A percentile compares a stretch with the other conserved stretches of the same genome.
Evolutionary conservation across 2,113 vertebrate species (phyloP).

Genomic region (Edolisoma coerulescens): DNA sequence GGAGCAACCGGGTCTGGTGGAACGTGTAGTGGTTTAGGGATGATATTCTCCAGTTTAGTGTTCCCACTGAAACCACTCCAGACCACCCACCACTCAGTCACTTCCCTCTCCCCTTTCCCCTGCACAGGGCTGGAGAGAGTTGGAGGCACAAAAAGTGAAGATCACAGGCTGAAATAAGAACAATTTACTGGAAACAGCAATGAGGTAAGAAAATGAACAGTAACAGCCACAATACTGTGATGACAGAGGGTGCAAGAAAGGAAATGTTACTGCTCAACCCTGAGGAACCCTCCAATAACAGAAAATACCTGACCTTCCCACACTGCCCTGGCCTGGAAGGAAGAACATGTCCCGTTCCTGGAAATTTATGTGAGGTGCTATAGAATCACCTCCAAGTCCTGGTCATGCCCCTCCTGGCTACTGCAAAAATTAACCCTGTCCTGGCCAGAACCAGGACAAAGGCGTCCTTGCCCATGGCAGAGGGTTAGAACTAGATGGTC

Average conservation of each 20-base stretch:
- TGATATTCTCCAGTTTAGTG: neutral
- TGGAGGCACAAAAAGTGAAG: neutral
- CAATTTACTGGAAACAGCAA: neutral
- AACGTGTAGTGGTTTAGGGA: fast-evolving
- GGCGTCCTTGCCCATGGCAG: too few species aligned
- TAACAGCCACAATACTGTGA: neutral
- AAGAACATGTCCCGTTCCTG: neutral
- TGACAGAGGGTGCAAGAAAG: neutral
- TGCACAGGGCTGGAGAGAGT: neutral
- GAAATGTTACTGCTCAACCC: neutral
- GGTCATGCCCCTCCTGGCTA: neutral
- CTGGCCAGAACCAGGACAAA: neutral
- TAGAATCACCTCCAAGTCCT: neutral
- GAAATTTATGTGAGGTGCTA: neutral
- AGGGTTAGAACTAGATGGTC: neutral
- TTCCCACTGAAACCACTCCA: neutral
- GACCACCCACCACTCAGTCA: too few species aligned
- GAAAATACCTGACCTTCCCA: neutral
- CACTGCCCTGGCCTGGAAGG: too few species aligned
- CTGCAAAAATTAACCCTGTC: neutral
- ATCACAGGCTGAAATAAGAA: neutral
- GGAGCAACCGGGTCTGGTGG: fast-evolving
- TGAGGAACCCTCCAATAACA: neutral
- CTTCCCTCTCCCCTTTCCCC: neutral
- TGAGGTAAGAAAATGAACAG: neutral